phyloP scores from a whole-genome alignment of 1,140 invertebrate genomes.

The Adoxophyes honmai region DNA sequence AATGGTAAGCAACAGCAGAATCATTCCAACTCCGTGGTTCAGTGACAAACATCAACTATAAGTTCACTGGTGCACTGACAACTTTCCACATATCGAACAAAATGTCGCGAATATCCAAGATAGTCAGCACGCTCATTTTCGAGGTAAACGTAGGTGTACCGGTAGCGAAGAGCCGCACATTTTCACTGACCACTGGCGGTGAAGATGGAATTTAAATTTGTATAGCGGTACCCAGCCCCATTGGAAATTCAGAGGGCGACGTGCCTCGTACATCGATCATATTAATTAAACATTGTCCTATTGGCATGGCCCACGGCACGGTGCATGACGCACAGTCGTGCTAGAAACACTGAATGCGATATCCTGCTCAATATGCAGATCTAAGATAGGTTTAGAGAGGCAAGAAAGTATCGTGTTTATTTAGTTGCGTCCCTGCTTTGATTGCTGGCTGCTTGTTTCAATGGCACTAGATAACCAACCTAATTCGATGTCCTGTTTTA shows the following conservation, averaged over 20 bases:
- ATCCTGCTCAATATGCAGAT: slow-evolving; percentile 9
- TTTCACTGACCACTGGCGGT: slow-evolving; percentile 60
- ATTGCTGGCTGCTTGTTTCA: too few relatives aligned
- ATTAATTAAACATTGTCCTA: slow-evolving; percentile 45
- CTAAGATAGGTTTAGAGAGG: slow-evolving; percentile 2
- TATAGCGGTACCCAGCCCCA: slow-evolving; percentile 60
- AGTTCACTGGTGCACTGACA: slow-evolving; percentile 38
- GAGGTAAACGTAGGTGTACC: slow-evolving; percentile 60
- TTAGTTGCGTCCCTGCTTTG: neutral
- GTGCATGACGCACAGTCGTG: slow-evolving; percentile 14
- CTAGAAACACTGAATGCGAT: slow-evolving; percentile 12
- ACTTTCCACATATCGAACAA: slow-evolving; percentile 47
- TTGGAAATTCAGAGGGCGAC: slow-evolving; percentile 57
- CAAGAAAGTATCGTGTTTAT: neutral
- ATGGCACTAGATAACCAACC: too few relatives aligned
- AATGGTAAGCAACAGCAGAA: slow-evolving; percentile 52
- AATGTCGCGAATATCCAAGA: slow-evolving; percentile 56
- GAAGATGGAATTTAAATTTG: slow-evolving; percentile 69
- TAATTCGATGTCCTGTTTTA: too few relatives aligned
- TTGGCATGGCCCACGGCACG: slow-evolving; percentile 18
- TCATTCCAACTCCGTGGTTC: slow-evolving; percentile 52
- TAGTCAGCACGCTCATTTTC: slow-evolving; percentile 64
- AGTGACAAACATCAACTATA: slow-evolving; percentile 32
- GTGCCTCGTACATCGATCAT: slow-evolving; percentile 49
- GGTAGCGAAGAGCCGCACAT: slow-evolving; percentile 58